A percentile compares a stretch with the other conserved stretches of the same genome.
Conservation (phyloP, 2,888 invertebrate species). For the Dryococelus australis region DNA sequence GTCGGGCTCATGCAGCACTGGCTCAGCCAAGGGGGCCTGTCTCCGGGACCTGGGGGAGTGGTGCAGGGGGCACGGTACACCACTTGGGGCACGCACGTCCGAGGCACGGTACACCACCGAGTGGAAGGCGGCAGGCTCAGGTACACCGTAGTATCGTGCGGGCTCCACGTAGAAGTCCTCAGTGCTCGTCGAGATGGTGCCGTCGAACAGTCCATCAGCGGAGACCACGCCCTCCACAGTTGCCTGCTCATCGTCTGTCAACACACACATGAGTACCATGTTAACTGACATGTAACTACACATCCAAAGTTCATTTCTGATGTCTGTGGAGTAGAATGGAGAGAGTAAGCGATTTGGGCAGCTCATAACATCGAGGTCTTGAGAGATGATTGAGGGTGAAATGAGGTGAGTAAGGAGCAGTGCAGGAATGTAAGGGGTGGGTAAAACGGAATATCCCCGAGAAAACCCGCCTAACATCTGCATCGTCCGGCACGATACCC, state of each 20-base stretch:
- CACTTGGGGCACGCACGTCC: slow-evolving; percentile 70
- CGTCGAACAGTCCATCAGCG: slow-evolving; percentile 87
- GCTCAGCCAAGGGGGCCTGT: slow-evolving; percentile 48
- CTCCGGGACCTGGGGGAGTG: slow-evolving; percentile 55
- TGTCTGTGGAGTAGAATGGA: too few relatives aligned
- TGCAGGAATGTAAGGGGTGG: too few relatives aligned
- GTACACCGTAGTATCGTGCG: slow-evolving; percentile 68
- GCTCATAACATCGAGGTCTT: too few relatives aligned
- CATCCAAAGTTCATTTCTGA: too few relatives aligned
- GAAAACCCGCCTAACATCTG: too few relatives aligned
- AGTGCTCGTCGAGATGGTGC: slow-evolving; percentile 78
- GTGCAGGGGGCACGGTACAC: slow-evolving; percentile 67
- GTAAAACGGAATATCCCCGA: too few relatives aligned
- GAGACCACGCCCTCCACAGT: slow-evolving; percentile 87
- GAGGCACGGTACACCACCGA: slow-evolving; percentile 84
- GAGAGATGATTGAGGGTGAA: too few relatives aligned
- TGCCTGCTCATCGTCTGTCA: slow-evolving; percentile 81
- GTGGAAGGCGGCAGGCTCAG: slow-evolving; percentile 65
- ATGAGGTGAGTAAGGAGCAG: too few relatives aligned
- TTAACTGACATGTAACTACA: background rate
- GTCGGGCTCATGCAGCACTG: slow-evolving; percentile 18
- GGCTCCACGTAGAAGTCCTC: slow-evolving; percentile 90
- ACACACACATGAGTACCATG: slow-evolving; percentile 47
- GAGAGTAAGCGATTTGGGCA: too few relatives aligned
- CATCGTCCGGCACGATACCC: too few relatives aligned